Evolutionary conservation across 2,888 invertebrate genomes (phyloP).

Genomic region (Myopa testacea): DNA sequence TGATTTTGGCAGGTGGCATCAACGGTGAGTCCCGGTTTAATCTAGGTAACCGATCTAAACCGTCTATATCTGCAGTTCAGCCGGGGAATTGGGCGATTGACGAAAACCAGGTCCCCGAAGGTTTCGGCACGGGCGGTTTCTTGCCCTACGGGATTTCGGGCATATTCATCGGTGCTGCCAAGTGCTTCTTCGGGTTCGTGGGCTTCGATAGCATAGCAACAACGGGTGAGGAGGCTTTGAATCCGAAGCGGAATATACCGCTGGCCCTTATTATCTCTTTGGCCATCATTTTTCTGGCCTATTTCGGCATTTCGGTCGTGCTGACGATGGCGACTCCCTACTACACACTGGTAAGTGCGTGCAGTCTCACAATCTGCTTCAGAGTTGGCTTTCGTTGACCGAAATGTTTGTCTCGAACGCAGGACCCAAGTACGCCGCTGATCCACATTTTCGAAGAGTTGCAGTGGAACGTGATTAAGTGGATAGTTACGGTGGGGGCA

Average conservation of each 20-base stretch:
- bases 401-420: not conserved
- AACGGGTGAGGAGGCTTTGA: constrained; percentile 93
- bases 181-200: constrained; percentile 93
- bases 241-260: constrained; percentile 92
- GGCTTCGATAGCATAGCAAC: constrained; percentile 95
- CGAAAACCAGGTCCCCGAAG: constrained; percentile 70
- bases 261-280: constrained; percentile 88
- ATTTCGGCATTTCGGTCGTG: constrained; percentile 91
- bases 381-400: not conserved
- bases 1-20: constrained; percentile 84
- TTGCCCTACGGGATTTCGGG: constrained; percentile 91
- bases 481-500: constrained; percentile 92
- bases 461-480: constrained; percentile 82
- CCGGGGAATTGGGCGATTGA: constrained; percentile 83
- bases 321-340: constrained; percentile 96
- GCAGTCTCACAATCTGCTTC: not conserved
- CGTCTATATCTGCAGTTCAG: constrained; percentile 72
- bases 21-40: constrained; percentile 73
- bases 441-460: constrained; percentile 84
- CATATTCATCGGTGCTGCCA: constrained; percentile 86
- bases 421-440: constrained; percentile 87
- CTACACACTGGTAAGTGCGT: constrained; percentile 77
- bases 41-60: not conserved
- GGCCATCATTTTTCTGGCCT: constrained; percentile 85
- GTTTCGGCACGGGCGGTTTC: constrained; percentile 86